Base-by-base conservation (phyloP, 2,888 invertebrate genomes). In the Iphiclides podalirius region DNA sequence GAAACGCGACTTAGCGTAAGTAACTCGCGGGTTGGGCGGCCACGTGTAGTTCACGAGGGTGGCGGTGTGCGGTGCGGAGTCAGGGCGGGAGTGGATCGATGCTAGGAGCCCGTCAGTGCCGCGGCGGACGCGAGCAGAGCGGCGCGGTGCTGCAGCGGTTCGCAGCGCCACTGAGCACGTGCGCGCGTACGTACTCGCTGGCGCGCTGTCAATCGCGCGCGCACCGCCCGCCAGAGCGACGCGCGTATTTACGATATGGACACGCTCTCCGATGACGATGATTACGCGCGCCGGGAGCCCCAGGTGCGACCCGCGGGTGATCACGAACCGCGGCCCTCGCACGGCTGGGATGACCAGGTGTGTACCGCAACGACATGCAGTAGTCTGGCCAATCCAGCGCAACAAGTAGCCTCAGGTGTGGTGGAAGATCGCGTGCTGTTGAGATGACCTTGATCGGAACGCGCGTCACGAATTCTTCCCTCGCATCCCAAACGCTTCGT, bases 241-340 rank as follows among this genome's bases (percentile, higher is more conserved):
- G 53, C 72, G 62, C 70, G 52, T 67, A 54, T 53, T 61, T 60
- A 53, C 66, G 77, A 75, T 75, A 88, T 88, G 87, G 86, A 88
- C 81, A 84, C 81, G 71, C 87, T 87, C 74, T 86, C 86, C 70
- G 87, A 88, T 75, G 87, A 88, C 73, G 86, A 87, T 66, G 87
- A 88, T 43, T 85, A 74, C 71, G 65, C 77, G 74, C 83, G 83
- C 72, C 81, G 84, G 57, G 83, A 83, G 61, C 77, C 76, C 64
- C 86, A 87, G 87, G 87, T 88, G 83, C 64, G 72, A 66, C 52
- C 42, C 41, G 47, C 49, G 51, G 47, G 55, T 15, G 3, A 7
- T 8, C 6, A 4, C 1, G 4, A 33, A 34, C 39, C 20, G 39
- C n/a, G 16, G 35, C 23, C 28, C 13, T 40, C 16, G 20, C 35